Evolutionary conservation across 2,888 invertebrate species (phyloP).

Genomic region (Eupithecia abbreviata): DNA sequence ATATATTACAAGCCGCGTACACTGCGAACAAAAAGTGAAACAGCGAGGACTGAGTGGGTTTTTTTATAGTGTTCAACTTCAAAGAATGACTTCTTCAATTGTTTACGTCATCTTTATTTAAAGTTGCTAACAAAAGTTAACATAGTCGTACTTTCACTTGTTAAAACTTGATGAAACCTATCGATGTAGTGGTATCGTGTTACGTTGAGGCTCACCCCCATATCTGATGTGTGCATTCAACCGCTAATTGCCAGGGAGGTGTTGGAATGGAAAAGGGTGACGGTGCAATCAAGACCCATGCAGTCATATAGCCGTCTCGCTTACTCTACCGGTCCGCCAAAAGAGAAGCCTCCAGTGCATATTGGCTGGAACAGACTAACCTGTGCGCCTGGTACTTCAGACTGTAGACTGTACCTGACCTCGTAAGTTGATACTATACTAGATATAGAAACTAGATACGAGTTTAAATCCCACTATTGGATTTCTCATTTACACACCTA

Average conservation of each 20-base stretch:
- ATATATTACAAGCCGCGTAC: too few species aligned
- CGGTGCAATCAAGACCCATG: background rate
- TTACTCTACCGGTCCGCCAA: background rate
- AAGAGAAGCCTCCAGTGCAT: background rate
- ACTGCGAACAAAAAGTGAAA: too few species aligned
- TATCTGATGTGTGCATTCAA: background rate
- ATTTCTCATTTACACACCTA: background rate
- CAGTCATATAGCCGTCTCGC: background rate
- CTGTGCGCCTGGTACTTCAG: conserved; percentile 6
- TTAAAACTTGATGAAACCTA: background rate
- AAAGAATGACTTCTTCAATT: background rate
- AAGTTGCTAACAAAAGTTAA: background rate
- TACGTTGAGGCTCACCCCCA: background rate
- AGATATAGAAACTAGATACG: too few species aligned
- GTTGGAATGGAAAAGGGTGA: background rate
- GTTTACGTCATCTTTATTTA: background rate
- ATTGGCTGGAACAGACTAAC: background rate
- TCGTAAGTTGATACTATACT: too few species aligned
- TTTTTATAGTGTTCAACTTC: background rate
- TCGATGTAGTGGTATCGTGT: background rate
- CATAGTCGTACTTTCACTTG: background rate
- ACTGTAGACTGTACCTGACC: background rate
- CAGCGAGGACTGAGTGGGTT: too few species aligned
- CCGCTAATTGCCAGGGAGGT: background rate
- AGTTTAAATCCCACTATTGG: background rate